Base-by-base conservation (phyloP, 2,888 invertebrate species). In the Ormyrus labotus region DNA sequence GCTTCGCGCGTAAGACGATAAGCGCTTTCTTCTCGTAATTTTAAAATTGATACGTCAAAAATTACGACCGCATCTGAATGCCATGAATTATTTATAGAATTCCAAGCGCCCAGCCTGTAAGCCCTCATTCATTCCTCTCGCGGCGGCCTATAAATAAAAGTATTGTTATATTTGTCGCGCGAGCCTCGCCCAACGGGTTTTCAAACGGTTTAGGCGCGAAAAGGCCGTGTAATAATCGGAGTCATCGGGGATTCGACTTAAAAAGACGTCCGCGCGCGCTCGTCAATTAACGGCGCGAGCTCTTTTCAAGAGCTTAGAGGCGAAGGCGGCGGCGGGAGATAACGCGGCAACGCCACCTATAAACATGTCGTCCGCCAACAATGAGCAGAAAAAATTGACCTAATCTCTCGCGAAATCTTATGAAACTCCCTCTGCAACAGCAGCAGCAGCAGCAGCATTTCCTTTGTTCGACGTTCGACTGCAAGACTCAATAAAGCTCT, bases 391-490 rank as follows among this genome's bases (percentile, higher is more conserved):
- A 78, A 78, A 70, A 67, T 67, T 78, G 69, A 65, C 60, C 58
- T 78, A 71, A 71, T 79, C 73, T 79, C 70, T 70, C 64, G 63
- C 53, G 48, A 74, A 79, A 78, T 78, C 78, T 78, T 61, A 61
- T 61, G 78, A 72, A 78, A 78, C 61, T 65, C 50, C 10, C 53
- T 69, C 51, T 55, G 47, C 34, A 34, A 4, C 34, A 4, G 34
- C 34, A 34, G 34, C 34, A 34, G 34, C 34, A 34, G 34, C 34
- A 34, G 10, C 11, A 58, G 60, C 60, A 6, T 53, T 48, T 55
- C 51, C 60, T 77, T 70, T 77, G 77, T 77, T 63, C 63, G 19
- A 80, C 65, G 60, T 76, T 76, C 63, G 71, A 57, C 71, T 57
- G 45, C 72, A n/a, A 57, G 72, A 70, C 80, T 76, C 76, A 76